Evolutionary conservation across 2,113 vertebrate species (phyloP), one percentile per base, ranked within the genome.

Genomic region (Haplochromis vanheusdeni): DNA sequence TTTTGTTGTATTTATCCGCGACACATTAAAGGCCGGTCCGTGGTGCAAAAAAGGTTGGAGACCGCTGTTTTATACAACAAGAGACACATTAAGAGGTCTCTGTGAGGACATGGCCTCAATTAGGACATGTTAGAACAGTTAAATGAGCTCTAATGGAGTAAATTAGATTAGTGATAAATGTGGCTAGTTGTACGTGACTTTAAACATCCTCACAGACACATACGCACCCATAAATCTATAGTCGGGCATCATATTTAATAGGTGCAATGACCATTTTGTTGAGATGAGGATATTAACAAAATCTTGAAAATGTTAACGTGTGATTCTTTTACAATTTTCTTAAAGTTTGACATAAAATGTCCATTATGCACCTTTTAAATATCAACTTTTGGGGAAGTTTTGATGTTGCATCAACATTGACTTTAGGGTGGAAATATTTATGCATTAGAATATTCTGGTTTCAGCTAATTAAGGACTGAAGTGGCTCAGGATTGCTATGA

Each of bases 61-160:
- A 31, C 31, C 31, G 31, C 31, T 33, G 31, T 68, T 68, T 68
- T 68, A 40, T 40, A 9, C 65, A 42, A 8, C 8, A 26, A 42
- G 58, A 23, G n/a, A 19, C 47, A 40, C 81, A 86, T 79, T 80
- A 6, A 65, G 47, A 86, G 60, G 5, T 12, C 52, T 85, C 1
- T 54, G 11, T 40, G 49, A 7, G 26, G 73, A 79, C 87, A 40
- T 16, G 19, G 19, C 16, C 3, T 87, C 65, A 52, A 35, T 55
- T 2, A 16, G 19, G 21, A 8, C 2, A 40, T 42, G 28, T 26
- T 52, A 51, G 33, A 85, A 81, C 26, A 89, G 84, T 86, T 62
- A 86, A 88, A 88, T 73, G 51, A 89, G 45, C 7, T 56, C n/a
- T 83, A 89, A 93, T 90, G 47, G 31, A 62, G n/a, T 35, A n/a